A percentile compares a stretch with the other conserved stretches of the same genome.
Conservation (phyloP, 2,888 invertebrate species). For the Eupeodes luniger region DNA sequence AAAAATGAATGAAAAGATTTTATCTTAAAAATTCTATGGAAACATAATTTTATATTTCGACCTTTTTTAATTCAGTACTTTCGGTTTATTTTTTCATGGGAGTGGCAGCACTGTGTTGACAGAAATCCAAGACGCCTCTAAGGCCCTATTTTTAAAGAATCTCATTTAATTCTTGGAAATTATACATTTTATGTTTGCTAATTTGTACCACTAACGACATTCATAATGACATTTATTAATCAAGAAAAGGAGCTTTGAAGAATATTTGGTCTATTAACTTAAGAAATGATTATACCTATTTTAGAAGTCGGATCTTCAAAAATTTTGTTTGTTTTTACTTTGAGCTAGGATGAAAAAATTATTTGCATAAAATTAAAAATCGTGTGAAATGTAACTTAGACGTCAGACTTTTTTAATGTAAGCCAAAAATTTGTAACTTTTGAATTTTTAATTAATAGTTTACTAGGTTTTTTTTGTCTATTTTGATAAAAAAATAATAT, state of each 20-base stretch:
- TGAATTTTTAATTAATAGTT: slow-evolving; percentile 10
- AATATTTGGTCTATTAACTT: background rate
- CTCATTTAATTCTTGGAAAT: background rate
- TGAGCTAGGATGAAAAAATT: background rate
- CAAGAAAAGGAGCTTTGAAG: background rate
- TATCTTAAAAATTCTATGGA: background rate
- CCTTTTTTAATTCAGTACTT: background rate
- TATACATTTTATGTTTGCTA: slow-evolving; percentile 5
- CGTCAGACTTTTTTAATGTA: background rate
- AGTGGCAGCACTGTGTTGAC: slow-evolving; percentile 16
- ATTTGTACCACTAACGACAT: background rate
- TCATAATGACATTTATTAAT: background rate
- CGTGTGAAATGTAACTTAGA: background rate
- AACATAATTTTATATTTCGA: background rate
- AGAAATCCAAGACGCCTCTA: background rate
- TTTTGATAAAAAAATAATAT: background rate
- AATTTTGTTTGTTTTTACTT: background rate
- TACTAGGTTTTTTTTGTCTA: background rate
- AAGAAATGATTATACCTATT: background rate
- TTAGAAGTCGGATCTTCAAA: background rate
- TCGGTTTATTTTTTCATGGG: background rate
- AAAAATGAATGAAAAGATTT: background rate
- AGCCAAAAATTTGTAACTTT: background rate
- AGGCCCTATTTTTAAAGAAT: background rate
- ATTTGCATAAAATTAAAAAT: background rate